Percentiles rank a stretch among this genome's conserved stretches.
Evolutionary conservation across 2,888 invertebrate species (phyloP).

Genomic region (Pyralis farinalis): DNA sequence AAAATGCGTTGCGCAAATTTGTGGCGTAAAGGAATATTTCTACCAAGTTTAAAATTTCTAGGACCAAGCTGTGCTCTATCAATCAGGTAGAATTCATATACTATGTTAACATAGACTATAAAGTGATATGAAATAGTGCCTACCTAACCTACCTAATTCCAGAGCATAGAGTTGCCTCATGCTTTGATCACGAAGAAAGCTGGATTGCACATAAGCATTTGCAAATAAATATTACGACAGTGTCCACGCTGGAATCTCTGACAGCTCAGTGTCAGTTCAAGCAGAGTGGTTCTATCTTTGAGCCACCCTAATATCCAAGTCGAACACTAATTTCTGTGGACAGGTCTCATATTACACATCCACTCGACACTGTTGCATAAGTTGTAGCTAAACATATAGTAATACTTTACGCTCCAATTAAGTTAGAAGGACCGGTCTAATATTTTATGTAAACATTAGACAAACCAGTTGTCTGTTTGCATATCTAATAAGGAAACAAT

Average conservation of each 20-base stretch:
- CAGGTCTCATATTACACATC: slow-evolving; percentile 51
- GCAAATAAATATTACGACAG: slow-evolving; percentile 14
- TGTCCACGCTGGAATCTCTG: slow-evolving; percentile 16
- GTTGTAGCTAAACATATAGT: slow-evolving; percentile 34
- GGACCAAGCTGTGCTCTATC: too few relatives aligned
- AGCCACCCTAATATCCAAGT: slow-evolving; percentile 38
- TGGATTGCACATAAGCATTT: slow-evolving; percentile 1
- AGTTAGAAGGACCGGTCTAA: slow-evolving; percentile 51
- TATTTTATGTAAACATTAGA: slow-evolving; percentile 45
- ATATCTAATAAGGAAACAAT: slow-evolving; percentile 14
- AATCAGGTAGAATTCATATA: too few relatives aligned
- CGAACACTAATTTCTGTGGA: slow-evolving; percentile 43
- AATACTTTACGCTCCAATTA: slow-evolving; percentile 70
- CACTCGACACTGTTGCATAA: slow-evolving; percentile 45
- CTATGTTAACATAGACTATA: too few relatives aligned
- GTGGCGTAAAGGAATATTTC: too few relatives aligned
- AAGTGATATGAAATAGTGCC: too few relatives aligned
- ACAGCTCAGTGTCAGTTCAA: not conserved
- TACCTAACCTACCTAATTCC: too few relatives aligned
- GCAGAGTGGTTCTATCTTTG: slow-evolving; percentile 9
- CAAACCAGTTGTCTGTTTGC: slow-evolving; percentile 25
- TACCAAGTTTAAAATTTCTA: too few relatives aligned
- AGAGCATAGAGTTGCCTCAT: not conserved
- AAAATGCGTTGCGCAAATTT: too few relatives aligned
- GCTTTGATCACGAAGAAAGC: slow-evolving; percentile 2